phyloP scores from a whole-genome alignment of 2,888 invertebrate species.

The Epirrita christyi region DNA sequence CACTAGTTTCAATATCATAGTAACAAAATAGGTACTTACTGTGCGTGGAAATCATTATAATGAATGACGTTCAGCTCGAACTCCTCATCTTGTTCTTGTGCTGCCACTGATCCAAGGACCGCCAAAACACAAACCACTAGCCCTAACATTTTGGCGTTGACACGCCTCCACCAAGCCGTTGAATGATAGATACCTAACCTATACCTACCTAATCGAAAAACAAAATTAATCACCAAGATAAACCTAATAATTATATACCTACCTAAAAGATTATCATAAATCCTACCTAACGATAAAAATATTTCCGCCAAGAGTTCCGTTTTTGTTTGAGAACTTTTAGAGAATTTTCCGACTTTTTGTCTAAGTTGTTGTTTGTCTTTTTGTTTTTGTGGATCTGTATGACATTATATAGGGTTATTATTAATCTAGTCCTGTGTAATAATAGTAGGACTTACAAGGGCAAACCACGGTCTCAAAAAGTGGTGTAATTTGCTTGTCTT shows the following conservation, averaged over 20 bases:
- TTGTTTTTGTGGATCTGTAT: too few relatives aligned
- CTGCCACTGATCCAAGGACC: constrained; percentile 41
- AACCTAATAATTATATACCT: constrained; percentile 8
- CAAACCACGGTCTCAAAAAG: too few relatives aligned
- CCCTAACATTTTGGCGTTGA: constrained; percentile 33
- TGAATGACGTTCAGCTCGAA: constrained; percentile 78
- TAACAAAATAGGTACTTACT: constrained; percentile 63
- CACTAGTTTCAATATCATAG: too few relatives aligned
- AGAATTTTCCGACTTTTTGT: too few relatives aligned
- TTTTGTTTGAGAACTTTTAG: too few relatives aligned
- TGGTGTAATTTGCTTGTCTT: too few relatives aligned
- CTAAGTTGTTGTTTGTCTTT: too few relatives aligned
- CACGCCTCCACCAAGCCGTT: constrained; percentile 13
- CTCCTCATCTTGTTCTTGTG: constrained; percentile 43
- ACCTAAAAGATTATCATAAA: constrained; percentile 21
- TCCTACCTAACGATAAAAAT: constrained; percentile 19
- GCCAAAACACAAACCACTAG: constrained; percentile 40
- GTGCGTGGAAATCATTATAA: constrained; percentile 85
- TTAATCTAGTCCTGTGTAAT: too few relatives aligned
- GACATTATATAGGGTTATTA: too few relatives aligned
- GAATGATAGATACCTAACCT: constrained; percentile 11
- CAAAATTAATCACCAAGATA: constrained; percentile 22
- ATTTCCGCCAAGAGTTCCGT: constrained; percentile 3
- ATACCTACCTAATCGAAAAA: not conserved
- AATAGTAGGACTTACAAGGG: too few relatives aligned